Evolutionary conservation across 1,140 invertebrate species (phyloP).

Genomic region (Contarinia nasturtii): DNA sequence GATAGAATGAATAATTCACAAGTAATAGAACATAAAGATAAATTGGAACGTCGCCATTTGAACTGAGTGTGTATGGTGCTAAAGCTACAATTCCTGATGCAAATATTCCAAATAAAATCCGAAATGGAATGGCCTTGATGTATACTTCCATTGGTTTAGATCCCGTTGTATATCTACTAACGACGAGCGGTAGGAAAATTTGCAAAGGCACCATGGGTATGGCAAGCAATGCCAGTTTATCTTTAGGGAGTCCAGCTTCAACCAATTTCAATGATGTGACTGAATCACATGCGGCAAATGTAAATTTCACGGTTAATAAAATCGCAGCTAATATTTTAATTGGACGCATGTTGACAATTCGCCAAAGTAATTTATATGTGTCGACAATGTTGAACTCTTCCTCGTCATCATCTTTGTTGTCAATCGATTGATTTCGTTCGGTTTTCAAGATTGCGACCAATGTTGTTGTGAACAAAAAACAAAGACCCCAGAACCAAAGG

Average conservation of each 20-base stretch:
- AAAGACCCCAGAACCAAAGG: conserved; percentile 85
- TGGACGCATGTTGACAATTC: conserved; percentile 67
- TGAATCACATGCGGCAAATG: conserved; percentile 89
- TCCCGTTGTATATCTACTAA: conserved; percentile 76
- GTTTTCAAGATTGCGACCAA: conserved; percentile 76
- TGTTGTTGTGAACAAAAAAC: conserved; percentile 82
- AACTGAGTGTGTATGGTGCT: conserved; percentile 52
- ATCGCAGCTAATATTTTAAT: conserved; percentile 61
- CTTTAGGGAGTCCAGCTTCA: conserved; percentile 88
- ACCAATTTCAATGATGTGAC: conserved; percentile 89
- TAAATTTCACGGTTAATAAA: conserved; percentile 83
- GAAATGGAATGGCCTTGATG: conserved; percentile 73
- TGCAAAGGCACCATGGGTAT: conserved; percentile 88
- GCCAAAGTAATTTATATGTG: conserved; percentile 69
- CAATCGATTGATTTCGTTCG: conserved; percentile 39
- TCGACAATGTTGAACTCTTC: conserved; percentile 44
- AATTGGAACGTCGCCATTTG: conserved; percentile 43
- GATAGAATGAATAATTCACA: conserved; percentile 68
- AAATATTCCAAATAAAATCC: conserved; percentile 66
- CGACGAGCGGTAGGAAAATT: conserved; percentile 76
- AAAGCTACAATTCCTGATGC: conserved; percentile 69
- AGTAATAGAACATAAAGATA: conserved; percentile 70
- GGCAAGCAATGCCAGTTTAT: conserved; percentile 78
- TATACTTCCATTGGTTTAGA: conserved; percentile 75
- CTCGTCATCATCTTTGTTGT: conserved; percentile 22